Percentiles rank a stretch among this genome's conserved stretches.
Evolutionary conservation across 2,888 invertebrate genomes (phyloP).

Genomic region (Drosophila anceps): DNA sequence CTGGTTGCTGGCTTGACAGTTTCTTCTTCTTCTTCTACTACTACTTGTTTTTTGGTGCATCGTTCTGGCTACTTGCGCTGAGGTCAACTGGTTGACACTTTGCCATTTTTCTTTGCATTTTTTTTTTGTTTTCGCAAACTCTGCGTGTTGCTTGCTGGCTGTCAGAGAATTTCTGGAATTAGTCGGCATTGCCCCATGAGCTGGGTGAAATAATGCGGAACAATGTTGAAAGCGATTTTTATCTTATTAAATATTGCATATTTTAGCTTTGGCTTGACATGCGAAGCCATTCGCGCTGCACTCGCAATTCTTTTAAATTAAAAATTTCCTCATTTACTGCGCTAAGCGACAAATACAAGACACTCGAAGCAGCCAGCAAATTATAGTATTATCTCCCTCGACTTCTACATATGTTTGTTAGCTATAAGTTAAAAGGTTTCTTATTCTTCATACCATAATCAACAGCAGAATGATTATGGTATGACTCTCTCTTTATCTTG

Average conservation of each 20-base stretch:
- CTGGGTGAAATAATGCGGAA: conserved; percentile 56
- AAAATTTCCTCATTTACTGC: neutral
- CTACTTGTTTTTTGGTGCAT: conserved; percentile 20
- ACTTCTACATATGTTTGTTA: neutral
- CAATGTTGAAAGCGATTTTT: conserved; percentile 56
- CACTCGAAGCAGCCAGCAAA: neutral
- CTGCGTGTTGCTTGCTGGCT: conserved; percentile 26
- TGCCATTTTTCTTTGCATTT: conserved; percentile 15
- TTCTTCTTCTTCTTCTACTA: conserved; percentile 15
- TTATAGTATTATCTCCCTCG: neutral
- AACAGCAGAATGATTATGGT: too few species aligned
- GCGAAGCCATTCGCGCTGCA: neutral
- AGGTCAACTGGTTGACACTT: conserved; percentile 77
- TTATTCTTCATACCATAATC: neutral
- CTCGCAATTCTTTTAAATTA: neutral
- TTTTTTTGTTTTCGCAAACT: conserved; percentile 27
- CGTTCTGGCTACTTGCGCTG: conserved; percentile 62
- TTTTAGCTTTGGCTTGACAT: neutral
- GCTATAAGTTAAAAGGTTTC: neutral
- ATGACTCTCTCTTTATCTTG: neutral
- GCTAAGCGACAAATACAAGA: neutral
- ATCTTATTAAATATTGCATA: conserved; percentile 59
- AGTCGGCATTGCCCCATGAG: conserved; percentile 26
- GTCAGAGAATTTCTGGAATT: conserved; percentile 38
- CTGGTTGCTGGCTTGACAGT: conserved; percentile 38